Evolutionary conservation across 1,140 invertebrate species (phyloP), one percentile per base, ranked within the genome.

Genomic region (Heliconius hermathena): DNA sequence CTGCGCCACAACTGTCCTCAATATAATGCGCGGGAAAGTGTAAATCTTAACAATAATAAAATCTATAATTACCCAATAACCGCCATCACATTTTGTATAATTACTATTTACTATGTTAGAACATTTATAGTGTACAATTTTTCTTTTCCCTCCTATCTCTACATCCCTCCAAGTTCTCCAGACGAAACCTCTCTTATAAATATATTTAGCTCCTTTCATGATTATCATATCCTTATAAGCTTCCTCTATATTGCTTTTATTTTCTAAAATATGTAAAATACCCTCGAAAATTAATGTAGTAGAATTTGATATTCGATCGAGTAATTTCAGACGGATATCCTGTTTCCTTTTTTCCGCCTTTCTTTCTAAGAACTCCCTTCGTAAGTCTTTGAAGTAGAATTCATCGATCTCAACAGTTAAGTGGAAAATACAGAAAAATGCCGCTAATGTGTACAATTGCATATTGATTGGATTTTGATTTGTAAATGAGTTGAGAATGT

Each of bases 121-220:
- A 74, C 86, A 87, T 71, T 78, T 88, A 74, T 90, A 91, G 54
- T 49, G 81, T 79, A 26, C 71, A 73, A 11, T 80, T 77, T 66
- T 77, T 81, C n/a, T 76, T 22, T 36, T 77, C 38, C 22, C 60
- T 29, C 60, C 60, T 9, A 79, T 82, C 71, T 66, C 71, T 9
- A 90, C 57, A 80, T 80, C 71, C n/a, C 89, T 74, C 89, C 88
- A 91, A 3, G 89, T 90, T 6, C 88, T 79, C 89, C 89, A 91
- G 38, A 83, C 80, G 29, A 84, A 77, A 73, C 82, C 86, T 66
- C 88, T 87, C 84, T 88, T 88, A 46, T 82, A 90, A 36, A 83
- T 76, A 83, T 87, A 89, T 75, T 84, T 85, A 1, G 87, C 80
- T 8, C 85, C 86, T 16, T 85, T 76, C 89, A 90, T 90, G 0